phyloP scores from a whole-genome alignment of 2,113 vertebrate species.

The Perognathus longimembris region DNA sequence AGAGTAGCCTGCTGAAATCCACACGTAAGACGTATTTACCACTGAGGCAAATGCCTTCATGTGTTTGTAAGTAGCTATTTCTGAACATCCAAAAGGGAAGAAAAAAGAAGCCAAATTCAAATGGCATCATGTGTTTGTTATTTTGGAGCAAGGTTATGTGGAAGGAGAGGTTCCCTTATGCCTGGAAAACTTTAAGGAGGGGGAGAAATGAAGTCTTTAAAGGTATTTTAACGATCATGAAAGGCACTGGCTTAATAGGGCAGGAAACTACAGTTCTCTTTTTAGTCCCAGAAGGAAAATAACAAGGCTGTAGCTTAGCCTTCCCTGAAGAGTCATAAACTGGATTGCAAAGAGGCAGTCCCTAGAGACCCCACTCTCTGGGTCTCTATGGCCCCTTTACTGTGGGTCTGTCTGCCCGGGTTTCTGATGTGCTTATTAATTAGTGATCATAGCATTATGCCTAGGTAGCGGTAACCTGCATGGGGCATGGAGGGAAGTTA shows the following conservation, averaged over 20 bases:
- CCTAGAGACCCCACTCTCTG: conserved; percentile 68
- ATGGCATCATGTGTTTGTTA: conserved; percentile 80
- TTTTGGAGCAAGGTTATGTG: conserved; percentile 78
- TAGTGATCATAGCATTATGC: conserved; percentile 36
- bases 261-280: conserved; percentile 81
- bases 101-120: conserved; percentile 72
- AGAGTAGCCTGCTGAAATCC: conserved; percentile 77
- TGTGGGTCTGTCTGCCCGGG: conserved; percentile 58
- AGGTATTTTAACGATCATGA: conserved; percentile 84
- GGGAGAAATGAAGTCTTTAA: conserved; percentile 81
- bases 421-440: conserved; percentile 73
- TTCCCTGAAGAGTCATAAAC: conserved; percentile 80
- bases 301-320: conserved; percentile 73
- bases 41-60: conserved; percentile 75
- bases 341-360: conserved; percentile 81
- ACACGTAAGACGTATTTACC: conserved; percentile 77
- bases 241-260: conserved; percentile 80
- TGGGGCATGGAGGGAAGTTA: background rate
- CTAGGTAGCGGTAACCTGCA: conserved; percentile 49
- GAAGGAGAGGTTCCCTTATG: conserved; percentile 75
- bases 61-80: conserved; percentile 80
- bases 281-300: conserved; percentile 82
- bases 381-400: conserved; percentile 69
- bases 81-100: conserved; percentile 74
- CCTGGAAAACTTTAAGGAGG: conserved; percentile 78